Evolutionary conservation across 2,888 invertebrate species (phyloP).

Genomic region (Sepioteuthis lessoniana): DNA sequence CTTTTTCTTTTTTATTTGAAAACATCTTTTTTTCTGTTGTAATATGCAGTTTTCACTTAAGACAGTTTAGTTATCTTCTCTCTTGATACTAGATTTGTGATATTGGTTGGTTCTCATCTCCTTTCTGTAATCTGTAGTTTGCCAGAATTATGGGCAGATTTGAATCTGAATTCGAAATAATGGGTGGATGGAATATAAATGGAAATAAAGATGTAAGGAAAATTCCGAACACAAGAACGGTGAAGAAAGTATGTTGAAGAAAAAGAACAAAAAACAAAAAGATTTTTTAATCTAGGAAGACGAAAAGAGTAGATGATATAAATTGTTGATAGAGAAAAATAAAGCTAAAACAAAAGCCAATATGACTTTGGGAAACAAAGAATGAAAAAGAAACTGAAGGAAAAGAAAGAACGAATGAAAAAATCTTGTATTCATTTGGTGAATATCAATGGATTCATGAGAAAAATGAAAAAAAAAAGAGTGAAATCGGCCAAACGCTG

Average conservation of each 20-base stretch:
- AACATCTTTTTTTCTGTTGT: neutral
- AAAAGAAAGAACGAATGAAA: neutral
- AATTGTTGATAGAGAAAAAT: neutral
- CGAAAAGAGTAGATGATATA: neutral
- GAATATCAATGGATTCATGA: too few species aligned
- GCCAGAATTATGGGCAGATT: neutral
- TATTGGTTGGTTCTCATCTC: neutral
- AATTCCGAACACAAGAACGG: neutral
- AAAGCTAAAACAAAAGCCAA: neutral
- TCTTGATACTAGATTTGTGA: neutral
- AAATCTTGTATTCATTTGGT: too few species aligned
- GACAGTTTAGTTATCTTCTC: neutral
- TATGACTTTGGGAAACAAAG: neutral
- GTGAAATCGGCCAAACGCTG: too few species aligned
- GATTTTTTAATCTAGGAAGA: neutral
- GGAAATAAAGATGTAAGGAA: neutral
- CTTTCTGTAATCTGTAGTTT: neutral
- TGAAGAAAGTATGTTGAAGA: neutral
- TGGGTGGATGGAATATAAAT: neutral
- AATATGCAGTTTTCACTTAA: neutral
- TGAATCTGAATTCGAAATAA: neutral
- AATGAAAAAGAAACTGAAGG: neutral
- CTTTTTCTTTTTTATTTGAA: neutral
- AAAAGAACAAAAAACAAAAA: neutral
- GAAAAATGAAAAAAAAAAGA: too few species aligned